A percentile compares a stretch with the other conserved stretches of the same genome.
phyloP scores from a whole-genome alignment of 2,888 invertebrate species.

The Yponomeuta sedellus region DNA sequence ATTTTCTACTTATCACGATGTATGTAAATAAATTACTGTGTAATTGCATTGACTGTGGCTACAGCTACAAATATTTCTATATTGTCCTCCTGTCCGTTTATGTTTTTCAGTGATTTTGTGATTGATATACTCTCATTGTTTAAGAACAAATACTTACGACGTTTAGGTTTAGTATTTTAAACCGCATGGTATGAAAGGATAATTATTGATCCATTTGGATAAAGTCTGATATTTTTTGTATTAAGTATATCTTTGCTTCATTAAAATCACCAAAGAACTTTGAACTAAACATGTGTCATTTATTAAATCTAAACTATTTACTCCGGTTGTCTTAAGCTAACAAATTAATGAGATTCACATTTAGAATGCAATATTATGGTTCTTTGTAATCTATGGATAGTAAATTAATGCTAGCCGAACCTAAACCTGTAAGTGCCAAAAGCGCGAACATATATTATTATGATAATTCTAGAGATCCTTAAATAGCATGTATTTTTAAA shows the following conservation, averaged over 20 bases:
- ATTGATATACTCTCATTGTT: background rate
- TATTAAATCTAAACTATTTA: background rate
- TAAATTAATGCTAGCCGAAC: slow-evolving; percentile 30
- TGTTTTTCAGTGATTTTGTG: background rate
- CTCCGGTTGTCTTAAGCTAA: background rate
- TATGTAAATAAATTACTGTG: slow-evolving; percentile 9
- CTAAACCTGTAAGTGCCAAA: slow-evolving; percentile 63
- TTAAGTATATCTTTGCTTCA: background rate
- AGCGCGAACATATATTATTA: slow-evolving; percentile 50
- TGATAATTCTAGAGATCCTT: slow-evolving; percentile 62
- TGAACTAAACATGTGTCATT: background rate
- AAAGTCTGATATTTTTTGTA: no score
- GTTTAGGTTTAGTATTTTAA: background rate
- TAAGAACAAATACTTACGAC: background rate
- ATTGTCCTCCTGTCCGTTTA: background rate
- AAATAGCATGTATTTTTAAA: slow-evolving; percentile 63
- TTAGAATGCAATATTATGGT: slow-evolving; percentile 1
- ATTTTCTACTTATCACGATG: slow-evolving; percentile 3
- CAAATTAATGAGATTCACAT: background rate
- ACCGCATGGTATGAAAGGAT: no score
- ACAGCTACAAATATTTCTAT: background rate
- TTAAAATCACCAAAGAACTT: slow-evolving; percentile 17
- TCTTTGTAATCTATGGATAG: background rate
- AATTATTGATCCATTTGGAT: no score
- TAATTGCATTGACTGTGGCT: slow-evolving; percentile 14